Percentiles rank a stretch among this genome's conserved stretches.
Conservation (phyloP, 2,113 vertebrate species). For the Corythaeola cristata region DNA sequence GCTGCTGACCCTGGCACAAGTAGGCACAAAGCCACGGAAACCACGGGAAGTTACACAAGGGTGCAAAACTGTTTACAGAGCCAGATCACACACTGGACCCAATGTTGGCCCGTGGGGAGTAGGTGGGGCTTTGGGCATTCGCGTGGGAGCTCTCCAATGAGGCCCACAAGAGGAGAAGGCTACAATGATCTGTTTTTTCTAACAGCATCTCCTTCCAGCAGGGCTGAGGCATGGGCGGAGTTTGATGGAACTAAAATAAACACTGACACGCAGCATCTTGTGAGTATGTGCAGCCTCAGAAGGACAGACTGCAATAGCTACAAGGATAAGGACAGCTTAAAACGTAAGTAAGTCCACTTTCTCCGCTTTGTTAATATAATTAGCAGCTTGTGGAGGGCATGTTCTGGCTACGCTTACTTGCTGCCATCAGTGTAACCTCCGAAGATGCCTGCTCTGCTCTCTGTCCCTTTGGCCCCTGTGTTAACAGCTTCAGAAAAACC, state of each 20-base stretch:
- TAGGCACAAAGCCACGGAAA: not conserved
- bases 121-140: not conserved
- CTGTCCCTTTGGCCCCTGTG: not conserved
- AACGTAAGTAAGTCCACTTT: not conserved
- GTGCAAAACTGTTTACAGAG: not conserved
- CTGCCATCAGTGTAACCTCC: not conserved
- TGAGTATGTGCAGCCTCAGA: not conserved
- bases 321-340: not conserved
- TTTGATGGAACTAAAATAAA: not conserved
- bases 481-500: not conserved
- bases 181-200: not conserved
- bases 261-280: not conserved
- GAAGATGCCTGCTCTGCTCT: not conserved
- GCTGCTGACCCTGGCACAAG: not conserved
- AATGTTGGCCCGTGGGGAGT: not conserved
- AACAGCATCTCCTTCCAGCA: not conserved
- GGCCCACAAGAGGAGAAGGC: not conserved
- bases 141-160: not conserved
- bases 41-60: not conserved
- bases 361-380: not conserved
- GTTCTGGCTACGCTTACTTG: not conserved
- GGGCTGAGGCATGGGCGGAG: conserved; percentile 2
- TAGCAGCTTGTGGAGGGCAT: not conserved
- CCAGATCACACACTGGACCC: not conserved
- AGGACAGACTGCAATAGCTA: not conserved